Evolutionary conservation across 2,888 invertebrate genomes (phyloP).

Genomic region (Byasa hedistus): DNA sequence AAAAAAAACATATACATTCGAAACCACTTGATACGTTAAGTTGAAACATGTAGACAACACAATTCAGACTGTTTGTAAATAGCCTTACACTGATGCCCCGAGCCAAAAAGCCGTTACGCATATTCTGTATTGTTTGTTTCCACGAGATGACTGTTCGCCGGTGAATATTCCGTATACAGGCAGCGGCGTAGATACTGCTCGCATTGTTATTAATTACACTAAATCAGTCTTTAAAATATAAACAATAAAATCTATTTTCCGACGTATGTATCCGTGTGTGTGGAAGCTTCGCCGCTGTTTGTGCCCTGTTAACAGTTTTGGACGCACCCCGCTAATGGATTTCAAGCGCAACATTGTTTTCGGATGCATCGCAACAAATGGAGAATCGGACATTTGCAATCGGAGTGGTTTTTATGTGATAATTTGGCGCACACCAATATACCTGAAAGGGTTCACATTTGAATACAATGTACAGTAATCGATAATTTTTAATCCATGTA

Average conservation of each 20-base stretch:
- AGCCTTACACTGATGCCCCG: conserved; percentile 31
- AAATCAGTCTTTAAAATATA: neutral
- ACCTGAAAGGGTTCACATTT: conserved; percentile 1
- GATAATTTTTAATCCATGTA: neutral
- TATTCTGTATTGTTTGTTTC: conserved; percentile 42
- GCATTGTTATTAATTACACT: neutral
- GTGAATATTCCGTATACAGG: conserved; percentile 53
- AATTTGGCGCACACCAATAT: conserved; percentile 16
- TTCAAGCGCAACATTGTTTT: conserved; percentile 70
- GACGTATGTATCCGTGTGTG: neutral
- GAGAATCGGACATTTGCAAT: conserved; percentile 50
- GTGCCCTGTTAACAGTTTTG: conserved; percentile 54
- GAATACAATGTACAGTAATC: neutral
- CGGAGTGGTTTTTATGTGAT: conserved; percentile 49
- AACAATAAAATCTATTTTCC: conserved; percentile 4
- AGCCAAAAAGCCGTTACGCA: conserved; percentile 43
- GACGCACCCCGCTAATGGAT: conserved; percentile 63
- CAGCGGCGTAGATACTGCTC: conserved; percentile 15
- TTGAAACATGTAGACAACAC: conserved; percentile 23
- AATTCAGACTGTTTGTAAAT: conserved; percentile 30
- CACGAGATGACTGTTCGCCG: conserved; percentile 46
- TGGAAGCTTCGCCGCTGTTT: conserved; percentile 29
- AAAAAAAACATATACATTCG: too few species aligned
- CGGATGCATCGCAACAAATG: conserved; percentile 57
- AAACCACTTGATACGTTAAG: conserved; percentile 1